Base-by-base conservation (phyloP, 2,797 vertebrate genomes). In the Linurgus olivaceus region DNA sequence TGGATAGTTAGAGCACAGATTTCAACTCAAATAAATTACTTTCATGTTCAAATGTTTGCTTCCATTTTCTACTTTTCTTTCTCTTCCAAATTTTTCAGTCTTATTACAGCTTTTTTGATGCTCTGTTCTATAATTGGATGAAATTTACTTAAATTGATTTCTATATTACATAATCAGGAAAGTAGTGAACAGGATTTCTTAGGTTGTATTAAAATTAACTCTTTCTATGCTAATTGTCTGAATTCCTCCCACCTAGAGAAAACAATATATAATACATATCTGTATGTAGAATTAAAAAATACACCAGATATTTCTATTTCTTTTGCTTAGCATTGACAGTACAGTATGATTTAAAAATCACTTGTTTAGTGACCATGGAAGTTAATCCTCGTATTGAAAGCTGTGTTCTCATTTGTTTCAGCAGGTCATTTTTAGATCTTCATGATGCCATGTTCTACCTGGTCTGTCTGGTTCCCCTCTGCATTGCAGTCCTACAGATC, bases 391-490 rank as follows among this genome's bases (percentile, higher is more conserved):
- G 37, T 76, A 20, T 4, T 89, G 78, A 92, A 89, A 83, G 26
- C 37, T 67, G 17, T 85, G 54, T 75, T 92, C 68, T 79, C 29
- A 8, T 71, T 68, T 95, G 94, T 42, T 62, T 35, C 58, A 52
- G 26, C 95, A 99, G 99, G 67, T 94, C 93, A 7, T 86, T 98
- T 96, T 84, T 97, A 94, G 96, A 95, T 76, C 98, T 99, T 88
- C 98, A 98, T 38, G 97, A 97, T 35, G 91, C 97, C 96, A 98
- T 99, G 98, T 99, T 99, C 97, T 97, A 97, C 96, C 72, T 99
- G 98, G 97, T 99, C 81, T 99, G 99, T 66, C 84, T 99, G 96
- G 97, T 99, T 57, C 99, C 99, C 3, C 47, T 99, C 93, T 98
- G 97, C 93, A 92, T 98, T 17, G 94, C 98, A 28, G 59, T 86